Evolutionary conservation across 2,113 vertebrate species (phyloP), one percentile per base, ranked within the genome.

Genomic region (Tachuris rubrigastra): DNA sequence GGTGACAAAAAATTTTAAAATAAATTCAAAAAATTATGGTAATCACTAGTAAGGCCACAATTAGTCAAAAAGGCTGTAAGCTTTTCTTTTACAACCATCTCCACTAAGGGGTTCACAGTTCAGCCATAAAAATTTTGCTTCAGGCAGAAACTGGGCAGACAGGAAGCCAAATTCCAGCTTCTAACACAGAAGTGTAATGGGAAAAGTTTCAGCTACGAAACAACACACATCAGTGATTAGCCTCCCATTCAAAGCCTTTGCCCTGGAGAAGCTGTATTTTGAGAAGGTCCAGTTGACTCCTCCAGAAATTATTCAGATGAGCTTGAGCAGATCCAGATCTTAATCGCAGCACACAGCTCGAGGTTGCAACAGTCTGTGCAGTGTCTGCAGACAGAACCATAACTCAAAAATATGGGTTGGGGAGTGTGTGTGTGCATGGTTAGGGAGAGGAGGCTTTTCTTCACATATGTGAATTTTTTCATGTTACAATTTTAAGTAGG

Each of bases 81-180:
- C 82, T 95, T 97, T 95, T 79, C 76, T 96, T 97, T 98, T 96
- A 95, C 95, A 96, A 85, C 78, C 87, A 6, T 94, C 91, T 90
- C 95, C 91, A 95, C 85, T 87, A 92, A 90, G 80, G 78, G 85
- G 90, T 96, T 97, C 93, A 95, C 74, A 94, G 90, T 37, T 96
- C 87, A 95, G 95, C 82, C 95, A 90, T 98, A 98, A 98, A 98
- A 97, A 96, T 44, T 82, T 95, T 94, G 95, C 96, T 93, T 93
- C 93, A 87, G 92, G 97, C 96, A 98, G 95, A 49, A 85, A 97
- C 88, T 89, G 95, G 95, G 91, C 97, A 98, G 94, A 95, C 94
- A 98, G 97, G 98, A 97, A 92, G 89, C 95, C 97, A 82, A 58
- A 87, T 87, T 94, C 93, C 94, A 96, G 94, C 68, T 97, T 94